A percentile compares a stretch with the other conserved stretches of the same genome.
Evolutionary conservation across 2,797 vertebrate genomes (phyloP).

Genomic region (Centroberyx gerrardi): DNA sequence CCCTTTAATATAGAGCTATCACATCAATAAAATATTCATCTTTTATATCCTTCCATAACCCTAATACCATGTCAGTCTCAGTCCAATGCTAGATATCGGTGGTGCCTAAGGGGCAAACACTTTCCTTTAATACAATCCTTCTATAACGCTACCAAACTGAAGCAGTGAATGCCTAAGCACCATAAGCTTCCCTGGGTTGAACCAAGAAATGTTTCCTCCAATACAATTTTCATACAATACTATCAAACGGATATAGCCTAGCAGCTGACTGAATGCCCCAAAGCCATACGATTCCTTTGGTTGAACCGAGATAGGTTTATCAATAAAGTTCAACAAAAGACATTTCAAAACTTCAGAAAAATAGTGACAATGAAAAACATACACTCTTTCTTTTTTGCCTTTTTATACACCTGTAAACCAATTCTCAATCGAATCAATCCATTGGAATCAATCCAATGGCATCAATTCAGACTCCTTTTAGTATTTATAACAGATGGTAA

Average conservation of each 20-base stretch:
- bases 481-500: too few relatives aligned
- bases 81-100: constrained; percentile 6
- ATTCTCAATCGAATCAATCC: not conserved
- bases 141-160: not conserved
- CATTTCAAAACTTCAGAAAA: not conserved
- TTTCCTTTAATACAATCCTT: constrained; percentile 11
- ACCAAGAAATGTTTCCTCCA: constrained; percentile 3
- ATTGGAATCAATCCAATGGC: too few relatives aligned
- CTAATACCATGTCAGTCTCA: constrained; percentile 12
- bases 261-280: not conserved
- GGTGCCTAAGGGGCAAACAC: not conserved
- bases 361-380: not conserved
- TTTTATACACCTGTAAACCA: not conserved
- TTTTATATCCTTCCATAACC: constrained; percentile 17
- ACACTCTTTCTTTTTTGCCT: not conserved
- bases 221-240: not conserved
- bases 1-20: constrained; percentile 13
- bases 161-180: too few relatives aligned
- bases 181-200: not conserved
- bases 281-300: not conserved
- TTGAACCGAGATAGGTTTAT: too few relatives aligned
- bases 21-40: constrained; percentile 24
- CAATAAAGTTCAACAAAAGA: not conserved
- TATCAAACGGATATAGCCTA: not conserved
- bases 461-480: too few relatives aligned